Evolutionary conservation across 2,113 vertebrate species (phyloP).

Genomic region (Centropus unirufus): DNA sequence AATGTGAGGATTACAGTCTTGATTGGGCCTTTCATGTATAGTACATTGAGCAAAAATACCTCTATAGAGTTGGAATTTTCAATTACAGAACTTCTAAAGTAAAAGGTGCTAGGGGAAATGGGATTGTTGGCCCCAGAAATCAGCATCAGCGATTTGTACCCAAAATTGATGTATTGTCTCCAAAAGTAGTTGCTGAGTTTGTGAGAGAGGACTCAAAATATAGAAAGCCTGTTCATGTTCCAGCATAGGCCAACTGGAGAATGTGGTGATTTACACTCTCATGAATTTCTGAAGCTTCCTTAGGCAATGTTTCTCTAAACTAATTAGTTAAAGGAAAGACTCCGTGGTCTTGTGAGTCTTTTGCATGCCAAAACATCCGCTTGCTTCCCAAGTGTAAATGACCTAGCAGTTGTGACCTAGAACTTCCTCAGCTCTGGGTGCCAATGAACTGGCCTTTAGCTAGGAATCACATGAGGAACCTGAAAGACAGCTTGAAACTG

Average conservation of each 20-base stretch:
- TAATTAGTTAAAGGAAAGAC: neutral
- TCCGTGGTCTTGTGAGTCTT: neutral
- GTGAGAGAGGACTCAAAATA: neutral
- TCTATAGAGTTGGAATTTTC: neutral
- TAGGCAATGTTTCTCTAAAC: neutral
- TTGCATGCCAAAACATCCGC: neutral
- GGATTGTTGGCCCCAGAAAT: neutral
- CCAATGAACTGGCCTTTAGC: neutral
- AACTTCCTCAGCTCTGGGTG: neutral
- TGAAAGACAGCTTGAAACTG: neutral
- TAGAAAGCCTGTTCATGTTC: neutral
- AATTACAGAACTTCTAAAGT: neutral
- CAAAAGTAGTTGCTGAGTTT: neutral
- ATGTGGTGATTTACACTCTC: neutral
- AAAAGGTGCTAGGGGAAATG: fast-evolving
- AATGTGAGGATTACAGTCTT: neutral
- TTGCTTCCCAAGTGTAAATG: neutral
- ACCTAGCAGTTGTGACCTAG: neutral
- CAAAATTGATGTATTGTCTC: neutral
- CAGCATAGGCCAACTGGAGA: neutral
- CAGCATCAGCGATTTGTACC: neutral
- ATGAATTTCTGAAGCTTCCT: neutral
- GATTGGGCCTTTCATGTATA: neutral
- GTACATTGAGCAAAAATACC: neutral
- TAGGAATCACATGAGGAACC: neutral